Conservation (phyloP, 2,113 vertebrate species). For the Melanostigma gelatinosum region DNA sequence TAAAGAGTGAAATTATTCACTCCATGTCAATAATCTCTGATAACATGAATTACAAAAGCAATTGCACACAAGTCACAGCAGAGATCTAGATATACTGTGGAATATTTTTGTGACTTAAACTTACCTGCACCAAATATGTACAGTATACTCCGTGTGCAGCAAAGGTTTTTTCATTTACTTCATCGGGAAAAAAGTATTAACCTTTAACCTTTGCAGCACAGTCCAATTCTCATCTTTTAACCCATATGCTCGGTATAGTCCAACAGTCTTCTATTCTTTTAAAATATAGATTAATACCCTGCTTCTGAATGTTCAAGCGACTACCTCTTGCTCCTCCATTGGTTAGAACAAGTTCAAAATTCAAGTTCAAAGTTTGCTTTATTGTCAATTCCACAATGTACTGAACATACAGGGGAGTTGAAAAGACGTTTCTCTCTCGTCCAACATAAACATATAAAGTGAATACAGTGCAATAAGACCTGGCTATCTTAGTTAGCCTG, state of each 20-base stretch:
- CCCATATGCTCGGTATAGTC: background rate
- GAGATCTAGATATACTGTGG: background rate
- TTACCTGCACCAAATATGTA: background rate
- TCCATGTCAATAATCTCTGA: constrained; percentile 4
- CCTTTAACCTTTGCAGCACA: background rate
- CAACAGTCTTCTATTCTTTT: background rate
- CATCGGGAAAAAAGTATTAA: background rate
- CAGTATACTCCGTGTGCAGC: background rate
- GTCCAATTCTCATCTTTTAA: background rate
- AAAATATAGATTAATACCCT: background rate
- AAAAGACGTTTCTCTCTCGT: too few species aligned
- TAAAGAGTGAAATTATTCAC: constrained; percentile 21
- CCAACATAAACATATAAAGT: too few species aligned
- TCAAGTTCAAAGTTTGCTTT: too few species aligned
- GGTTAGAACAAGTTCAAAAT: too few species aligned
- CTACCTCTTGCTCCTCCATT: background rate
- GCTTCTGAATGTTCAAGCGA: background rate
- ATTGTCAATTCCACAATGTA: too few species aligned
- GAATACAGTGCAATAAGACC: too few species aligned
- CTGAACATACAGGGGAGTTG: too few species aligned
- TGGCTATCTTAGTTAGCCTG: background rate
- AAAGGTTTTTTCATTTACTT: background rate
- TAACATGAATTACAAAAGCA: constrained; percentile 7
- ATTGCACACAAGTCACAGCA: background rate
- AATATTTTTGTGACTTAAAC: background rate